Base-by-base conservation (phyloP, 1,140 invertebrate genomes). In the Archivesica marissinica region DNA sequence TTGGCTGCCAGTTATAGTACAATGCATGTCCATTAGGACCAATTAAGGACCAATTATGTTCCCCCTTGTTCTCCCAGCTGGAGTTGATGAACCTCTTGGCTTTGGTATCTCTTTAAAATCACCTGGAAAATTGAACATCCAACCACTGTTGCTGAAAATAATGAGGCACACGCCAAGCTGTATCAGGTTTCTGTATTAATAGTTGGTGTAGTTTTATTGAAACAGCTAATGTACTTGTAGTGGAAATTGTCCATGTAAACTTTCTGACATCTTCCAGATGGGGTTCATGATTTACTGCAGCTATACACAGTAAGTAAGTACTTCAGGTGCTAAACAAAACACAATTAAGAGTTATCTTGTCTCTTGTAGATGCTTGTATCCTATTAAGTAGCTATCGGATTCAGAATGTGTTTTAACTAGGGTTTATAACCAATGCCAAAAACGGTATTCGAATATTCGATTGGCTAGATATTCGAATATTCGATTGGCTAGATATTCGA, bases 11-110 rank as follows among this genome's bases (percentile, higher is more conserved):
- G 15, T 66, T 66, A 38, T 20, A 39, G 23, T 59, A 59, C 54
- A 66, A n/a, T 66, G 61, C 28, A 41, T n/a, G 39, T n/a, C 39
- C 35, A 70, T 70, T 70, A n/a, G n/a, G n/a, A n/a, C n/a, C n/a
- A n/a, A n/a, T n/a, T n/a, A 70, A 28, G 66, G 66, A 70, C 3
- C 66, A 70, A 70, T 70, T 70, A 70, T 1, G 13, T 41, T 3
- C 39, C n/a, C 39, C 66, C 39, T 70, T 70, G 66, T 70, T 41
- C 54, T 59, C 54, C 3, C 54, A 59, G 54, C 54, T 59, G 54
- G 54, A 59, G 54, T 30, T 59, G 47, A 70, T 15, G 13, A 68
- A 70, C 35, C 66, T 70, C 39, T 70, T 44, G 3, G 30, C 39
- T 44, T 1, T n/a, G n/a, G 4, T 70, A 70, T 70, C 66, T 23